Evolutionary conservation across 2,113 vertebrate species (phyloP).

Genomic region (Gulo gulo): DNA sequence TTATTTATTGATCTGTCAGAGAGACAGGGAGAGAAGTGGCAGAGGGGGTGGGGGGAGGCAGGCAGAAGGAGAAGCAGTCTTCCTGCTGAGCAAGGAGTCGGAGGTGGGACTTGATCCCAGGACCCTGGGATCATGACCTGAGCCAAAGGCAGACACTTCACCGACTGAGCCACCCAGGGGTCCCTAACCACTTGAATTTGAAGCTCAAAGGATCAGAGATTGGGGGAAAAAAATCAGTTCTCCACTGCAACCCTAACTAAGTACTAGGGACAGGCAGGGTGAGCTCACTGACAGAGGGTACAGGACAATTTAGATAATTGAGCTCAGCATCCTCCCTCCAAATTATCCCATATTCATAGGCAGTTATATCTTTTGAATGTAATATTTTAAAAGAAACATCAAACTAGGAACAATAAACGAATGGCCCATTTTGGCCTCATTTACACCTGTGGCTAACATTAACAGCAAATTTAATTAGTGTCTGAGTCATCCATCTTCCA

Average conservation of each 20-base stretch:
- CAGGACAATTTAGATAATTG: constrained; percentile 31
- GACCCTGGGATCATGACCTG: background rate
- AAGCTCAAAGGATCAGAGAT: constrained; percentile 23
- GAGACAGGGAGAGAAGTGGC: background rate
- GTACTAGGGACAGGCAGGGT: background rate
- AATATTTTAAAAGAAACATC: constrained; percentile 56
- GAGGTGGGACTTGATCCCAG: background rate
- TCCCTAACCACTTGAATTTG: background rate
- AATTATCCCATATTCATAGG: constrained; percentile 35
- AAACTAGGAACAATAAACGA: constrained; percentile 48
- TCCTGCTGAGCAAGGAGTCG: background rate
- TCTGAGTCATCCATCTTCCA: constrained; percentile 54
- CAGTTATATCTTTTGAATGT: constrained; percentile 49
- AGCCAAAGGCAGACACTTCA: background rate
- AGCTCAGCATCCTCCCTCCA: background rate
- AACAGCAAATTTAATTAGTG: constrained; percentile 48
- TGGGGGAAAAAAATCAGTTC: background rate
- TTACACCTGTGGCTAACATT: constrained; percentile 57
- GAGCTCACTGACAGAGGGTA: background rate
- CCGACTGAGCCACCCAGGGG: background rate
- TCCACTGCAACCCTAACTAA: background rate
- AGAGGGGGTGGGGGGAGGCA: too few relatives aligned
- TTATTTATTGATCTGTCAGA: background rate
- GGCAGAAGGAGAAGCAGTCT: background rate
- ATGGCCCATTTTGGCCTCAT: constrained; percentile 32